Conservation (phyloP, 2,113 vertebrate species). For the Oenanthe melanoleuca region DNA sequence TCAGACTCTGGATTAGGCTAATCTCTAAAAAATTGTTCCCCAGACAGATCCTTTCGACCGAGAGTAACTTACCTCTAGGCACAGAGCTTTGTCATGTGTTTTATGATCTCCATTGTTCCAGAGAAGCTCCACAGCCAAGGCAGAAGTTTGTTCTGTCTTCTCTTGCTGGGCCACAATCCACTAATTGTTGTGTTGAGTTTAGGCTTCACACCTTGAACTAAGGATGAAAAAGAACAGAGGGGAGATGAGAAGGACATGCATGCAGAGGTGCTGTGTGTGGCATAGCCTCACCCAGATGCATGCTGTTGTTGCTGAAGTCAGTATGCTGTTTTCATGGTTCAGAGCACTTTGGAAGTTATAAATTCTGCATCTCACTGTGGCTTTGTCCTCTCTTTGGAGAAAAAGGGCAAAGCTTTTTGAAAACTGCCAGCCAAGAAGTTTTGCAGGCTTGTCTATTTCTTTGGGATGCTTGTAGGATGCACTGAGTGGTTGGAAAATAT, state of each 20-base stretch:
- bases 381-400: not conserved
- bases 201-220: not conserved
- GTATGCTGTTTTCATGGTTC: not conserved
- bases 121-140: not conserved
- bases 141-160: not conserved
- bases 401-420: not conserved
- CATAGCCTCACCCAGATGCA: not conserved
- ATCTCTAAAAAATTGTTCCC: conserved; percentile 29
- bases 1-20: conserved; percentile 50
- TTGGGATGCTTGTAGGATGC: not conserved
- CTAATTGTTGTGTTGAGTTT: not conserved
- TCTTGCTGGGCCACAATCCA: not conserved
- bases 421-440: not conserved
- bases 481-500: not conserved
- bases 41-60: conserved; percentile 5
- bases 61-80: conserved; percentile 37
- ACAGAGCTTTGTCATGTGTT: conserved; percentile 18
- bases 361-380: not conserved
- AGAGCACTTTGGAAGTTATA: not conserved
- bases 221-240: not conserved
- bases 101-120: not conserved
- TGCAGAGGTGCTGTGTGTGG: fast-evolving
- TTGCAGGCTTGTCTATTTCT: not conserved
- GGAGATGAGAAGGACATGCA: not conserved
- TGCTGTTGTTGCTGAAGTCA: not conserved